A percentile compares a stretch with the other conserved stretches of the same genome.
These are phyloP conservation scores for Gortyna flavago DNA, from an alignment of 2,888 invertebrate genomes.

Conservation along the genomic window DNA sequence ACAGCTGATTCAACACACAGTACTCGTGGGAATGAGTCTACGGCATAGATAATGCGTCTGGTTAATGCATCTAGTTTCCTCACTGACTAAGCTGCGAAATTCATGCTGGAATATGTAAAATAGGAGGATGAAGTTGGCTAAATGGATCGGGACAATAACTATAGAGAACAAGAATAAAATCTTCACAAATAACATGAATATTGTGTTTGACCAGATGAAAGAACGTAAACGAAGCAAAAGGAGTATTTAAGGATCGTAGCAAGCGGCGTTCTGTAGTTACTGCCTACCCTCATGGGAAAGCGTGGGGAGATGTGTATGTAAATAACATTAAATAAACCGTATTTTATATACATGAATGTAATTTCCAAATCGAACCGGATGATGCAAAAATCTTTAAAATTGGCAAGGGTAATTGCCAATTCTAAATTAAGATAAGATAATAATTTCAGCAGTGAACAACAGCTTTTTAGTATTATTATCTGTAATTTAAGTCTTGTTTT, in stretches of 20 bases:
- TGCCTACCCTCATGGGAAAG: not conserved
- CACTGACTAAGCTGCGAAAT: conserved; percentile 30
- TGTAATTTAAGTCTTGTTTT: no score
- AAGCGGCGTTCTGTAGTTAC: not conserved
- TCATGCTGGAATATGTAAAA: conserved; percentile 16
- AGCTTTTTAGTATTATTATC: no score
- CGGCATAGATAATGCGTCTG: conserved; percentile 60
- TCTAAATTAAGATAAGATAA: no score
- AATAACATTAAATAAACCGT: not conserved
- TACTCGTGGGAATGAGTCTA: conserved; percentile 44
- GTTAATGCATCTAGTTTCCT: conserved; percentile 56
- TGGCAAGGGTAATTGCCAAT: not conserved
- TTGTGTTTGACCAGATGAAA: not conserved
- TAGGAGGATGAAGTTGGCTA: not conserved
- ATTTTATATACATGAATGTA: not conserved
- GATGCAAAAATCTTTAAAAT: not conserved
- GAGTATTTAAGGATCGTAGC: no score
- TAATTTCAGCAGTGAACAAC: no score
- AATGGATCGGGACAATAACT: not conserved
- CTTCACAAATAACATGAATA: not conserved
- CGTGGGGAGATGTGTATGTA: not conserved
- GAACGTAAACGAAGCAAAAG: not conserved
- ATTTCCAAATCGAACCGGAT: not conserved
- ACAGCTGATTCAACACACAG: conserved; percentile 54
- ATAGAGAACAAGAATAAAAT: not conserved